These are phyloP conservation scores for Drosophila pectinifera DNA, from an alignment of 1,140 invertebrate species.

Conservation along the genomic window DNA sequence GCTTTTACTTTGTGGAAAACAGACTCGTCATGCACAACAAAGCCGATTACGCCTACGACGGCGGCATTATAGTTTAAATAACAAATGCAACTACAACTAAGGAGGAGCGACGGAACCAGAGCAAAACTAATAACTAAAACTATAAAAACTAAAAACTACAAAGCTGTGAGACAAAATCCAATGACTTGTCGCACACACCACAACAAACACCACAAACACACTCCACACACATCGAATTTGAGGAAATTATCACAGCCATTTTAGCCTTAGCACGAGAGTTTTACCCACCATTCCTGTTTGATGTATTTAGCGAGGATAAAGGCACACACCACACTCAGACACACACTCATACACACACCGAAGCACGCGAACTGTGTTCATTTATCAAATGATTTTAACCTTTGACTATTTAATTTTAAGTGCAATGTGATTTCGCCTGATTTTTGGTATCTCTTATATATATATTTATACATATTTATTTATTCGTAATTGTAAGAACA, in stretches of 20 bases:
- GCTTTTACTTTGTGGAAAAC: constrained; percentile 99
- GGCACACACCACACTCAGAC: constrained; percentile 34
- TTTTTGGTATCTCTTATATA: constrained; percentile 14
- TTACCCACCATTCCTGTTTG: constrained; percentile 82
- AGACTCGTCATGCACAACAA: constrained; percentile 99
- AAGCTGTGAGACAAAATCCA: constrained; percentile 53
- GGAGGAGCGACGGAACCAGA: constrained; percentile 34
- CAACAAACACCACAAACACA: constrained; percentile 17
- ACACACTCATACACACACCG: constrained; percentile 42
- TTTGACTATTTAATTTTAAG: constrained; percentile 69
- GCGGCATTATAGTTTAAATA: constrained; percentile 77
- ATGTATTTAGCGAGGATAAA: constrained; percentile 71
- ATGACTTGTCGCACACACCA: constrained; percentile 47
- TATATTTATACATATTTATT: constrained; percentile 28
- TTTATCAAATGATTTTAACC: constrained; percentile 54
- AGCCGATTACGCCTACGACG: constrained; percentile 86
- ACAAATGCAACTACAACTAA: constrained; percentile 47
- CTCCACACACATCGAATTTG: constrained; percentile 42
- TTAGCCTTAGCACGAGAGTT: constrained; percentile 80
- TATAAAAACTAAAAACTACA: constrained; percentile 34
- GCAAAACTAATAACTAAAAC: constrained; percentile 56
- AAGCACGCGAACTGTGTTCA: constrained; percentile 79
- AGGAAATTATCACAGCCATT: constrained; percentile 67
- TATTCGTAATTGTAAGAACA: constrained; percentile 49
- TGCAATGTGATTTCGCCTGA: constrained; percentile 69